Evolutionary conservation across 2,888 invertebrate genomes (phyloP).

Genomic region (Euzetes globulus): DNA sequence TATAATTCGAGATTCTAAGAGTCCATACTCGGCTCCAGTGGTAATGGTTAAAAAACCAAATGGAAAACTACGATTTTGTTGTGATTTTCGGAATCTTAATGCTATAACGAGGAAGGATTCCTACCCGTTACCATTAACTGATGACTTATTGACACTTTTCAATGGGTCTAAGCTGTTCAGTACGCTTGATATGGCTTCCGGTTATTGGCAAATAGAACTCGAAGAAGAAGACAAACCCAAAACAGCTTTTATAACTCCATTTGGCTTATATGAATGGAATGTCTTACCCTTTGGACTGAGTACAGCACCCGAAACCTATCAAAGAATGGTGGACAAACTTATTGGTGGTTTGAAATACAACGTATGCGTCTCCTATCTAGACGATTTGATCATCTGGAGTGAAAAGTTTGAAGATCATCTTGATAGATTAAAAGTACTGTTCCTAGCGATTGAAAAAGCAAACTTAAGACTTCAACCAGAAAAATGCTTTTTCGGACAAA

Average conservation of each 20-base stretch:
- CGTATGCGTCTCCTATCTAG: constrained; percentile 40
- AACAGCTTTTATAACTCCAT: constrained; percentile 32
- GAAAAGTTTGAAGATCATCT: constrained; percentile 39
- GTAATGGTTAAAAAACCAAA: constrained; percentile 27
- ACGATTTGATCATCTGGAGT: constrained; percentile 42
- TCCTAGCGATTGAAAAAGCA: constrained; percentile 38
- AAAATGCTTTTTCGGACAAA: background rate
- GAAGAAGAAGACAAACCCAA: constrained; percentile 23
- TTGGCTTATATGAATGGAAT: constrained; percentile 31
- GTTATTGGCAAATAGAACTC: constrained; percentile 29
- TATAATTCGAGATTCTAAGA: background rate
- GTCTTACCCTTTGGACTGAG: constrained; percentile 36
- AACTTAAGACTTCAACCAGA: constrained; percentile 32
- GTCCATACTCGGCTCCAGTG: constrained; percentile 22
- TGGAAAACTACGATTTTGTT: constrained; percentile 1
- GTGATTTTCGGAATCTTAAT: constrained; percentile 27
- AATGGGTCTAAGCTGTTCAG: background rate
- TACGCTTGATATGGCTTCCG: constrained; percentile 21
- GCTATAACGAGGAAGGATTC: background rate
- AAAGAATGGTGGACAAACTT: constrained; percentile 40
- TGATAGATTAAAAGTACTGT: constrained; percentile 32
- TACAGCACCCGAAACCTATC: constrained; percentile 35
- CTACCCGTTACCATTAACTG: constrained; percentile 14
- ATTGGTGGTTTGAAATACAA: constrained; percentile 35
- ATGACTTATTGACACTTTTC: background rate